Evolutionary conservation across 2,888 invertebrate species (phyloP).

Genomic region (Homarus gammarus): DNA sequence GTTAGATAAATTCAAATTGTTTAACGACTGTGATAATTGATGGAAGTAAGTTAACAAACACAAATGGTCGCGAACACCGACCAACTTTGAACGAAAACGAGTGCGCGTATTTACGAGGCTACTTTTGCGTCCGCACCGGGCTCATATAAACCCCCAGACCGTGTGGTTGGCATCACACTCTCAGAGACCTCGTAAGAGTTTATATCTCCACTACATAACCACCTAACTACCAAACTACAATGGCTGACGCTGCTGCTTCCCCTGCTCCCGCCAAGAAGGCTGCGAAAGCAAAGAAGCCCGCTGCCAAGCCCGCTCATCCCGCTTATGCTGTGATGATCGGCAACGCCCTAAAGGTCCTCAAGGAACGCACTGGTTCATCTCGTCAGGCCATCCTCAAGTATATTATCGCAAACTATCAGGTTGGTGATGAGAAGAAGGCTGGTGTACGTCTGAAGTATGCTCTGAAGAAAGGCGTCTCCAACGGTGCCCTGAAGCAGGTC

Average conservation of each 20-base stretch:
- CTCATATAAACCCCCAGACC: not conserved
- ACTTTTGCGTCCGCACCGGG: slow-evolving; percentile 67
- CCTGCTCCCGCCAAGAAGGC: slow-evolving; percentile 57
- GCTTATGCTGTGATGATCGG: slow-evolving; percentile 64
- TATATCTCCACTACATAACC: not conserved
- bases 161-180: not conserved
- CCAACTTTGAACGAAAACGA: slow-evolving; percentile 70
- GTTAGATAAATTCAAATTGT: not conserved
- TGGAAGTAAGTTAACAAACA: slow-evolving; percentile 67
- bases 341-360: slow-evolving; percentile 50
- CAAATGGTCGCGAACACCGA: slow-evolving; percentile 48
- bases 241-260: slow-evolving; percentile 53
- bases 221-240: too few relatives aligned
- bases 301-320: slow-evolving; percentile 56
- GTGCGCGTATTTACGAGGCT: slow-evolving; percentile 60
- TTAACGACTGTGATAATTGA: slow-evolving; percentile 32
- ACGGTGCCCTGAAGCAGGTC: slow-evolving; percentile 64
- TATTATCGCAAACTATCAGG: slow-evolving; percentile 57
- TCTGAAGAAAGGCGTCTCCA: slow-evolving; percentile 58
- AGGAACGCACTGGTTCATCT: slow-evolving; percentile 58
- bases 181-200: slow-evolving; percentile 4
- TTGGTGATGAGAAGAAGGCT: slow-evolving; percentile 71
- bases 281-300: slow-evolving; percentile 52
- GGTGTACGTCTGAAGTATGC: slow-evolving; percentile 58
- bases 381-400: slow-evolving; percentile 70